Conservation (phyloP, 2,888 invertebrate species). For the Eristalis arbustorum region DNA sequence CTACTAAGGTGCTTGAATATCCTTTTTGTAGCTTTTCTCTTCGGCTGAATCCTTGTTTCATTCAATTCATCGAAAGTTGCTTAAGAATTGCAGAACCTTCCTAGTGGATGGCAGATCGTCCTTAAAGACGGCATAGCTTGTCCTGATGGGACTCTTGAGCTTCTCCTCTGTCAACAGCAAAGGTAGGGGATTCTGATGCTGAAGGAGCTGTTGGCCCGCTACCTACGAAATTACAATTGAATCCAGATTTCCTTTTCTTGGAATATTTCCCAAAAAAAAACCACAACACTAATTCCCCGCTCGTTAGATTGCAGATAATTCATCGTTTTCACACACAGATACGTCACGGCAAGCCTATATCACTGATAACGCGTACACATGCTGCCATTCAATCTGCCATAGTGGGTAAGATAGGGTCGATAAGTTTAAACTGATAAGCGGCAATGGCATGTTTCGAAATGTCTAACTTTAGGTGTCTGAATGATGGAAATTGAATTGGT, state of each 20-base stretch:
- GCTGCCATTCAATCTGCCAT: slow-evolving; percentile 4
- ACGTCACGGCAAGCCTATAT: slow-evolving; percentile 14
- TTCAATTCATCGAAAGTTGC: too few relatives aligned
- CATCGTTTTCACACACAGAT: not conserved
- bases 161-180: too few relatives aligned
- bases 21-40: too few relatives aligned
- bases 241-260: not conserved
- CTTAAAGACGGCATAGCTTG: too few relatives aligned
- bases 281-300: not conserved
- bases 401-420: slow-evolving; percentile 31
- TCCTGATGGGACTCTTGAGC: too few relatives aligned
- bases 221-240: too few relatives aligned
- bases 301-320: not conserved
- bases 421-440: slow-evolving; percentile 42
- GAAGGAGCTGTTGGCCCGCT: too few relatives aligned
- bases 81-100: too few relatives aligned
- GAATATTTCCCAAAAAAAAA: not conserved
- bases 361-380: slow-evolving; percentile 26
- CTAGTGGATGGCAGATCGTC: too few relatives aligned
- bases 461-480: not conserved
- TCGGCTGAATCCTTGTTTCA: too few relatives aligned
- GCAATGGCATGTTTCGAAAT: not conserved
- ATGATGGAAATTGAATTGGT: not conserved
- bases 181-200: too few relatives aligned
- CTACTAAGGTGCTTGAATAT: too few relatives aligned